Conservation (phyloP, 1,140 invertebrate species). For the Brachionus manjavacas region DNA sequence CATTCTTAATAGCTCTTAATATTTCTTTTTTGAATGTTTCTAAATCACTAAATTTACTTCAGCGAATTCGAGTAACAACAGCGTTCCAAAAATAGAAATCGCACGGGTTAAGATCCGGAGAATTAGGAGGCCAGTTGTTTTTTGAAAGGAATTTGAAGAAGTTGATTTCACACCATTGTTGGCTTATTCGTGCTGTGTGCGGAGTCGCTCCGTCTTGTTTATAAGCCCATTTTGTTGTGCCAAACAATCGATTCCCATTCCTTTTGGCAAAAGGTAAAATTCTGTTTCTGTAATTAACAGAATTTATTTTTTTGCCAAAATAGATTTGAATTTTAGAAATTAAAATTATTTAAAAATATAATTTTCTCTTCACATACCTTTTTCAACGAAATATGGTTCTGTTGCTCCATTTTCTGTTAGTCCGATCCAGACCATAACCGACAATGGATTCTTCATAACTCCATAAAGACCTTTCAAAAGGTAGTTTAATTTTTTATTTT, state of each 20-base stretch:
- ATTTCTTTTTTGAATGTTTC: background rate
- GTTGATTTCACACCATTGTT: conserved; percentile 3
- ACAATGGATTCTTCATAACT: background rate
- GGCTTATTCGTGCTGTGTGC: background rate
- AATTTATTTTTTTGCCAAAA: background rate
- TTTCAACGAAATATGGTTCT: background rate
- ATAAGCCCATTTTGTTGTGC: background rate
- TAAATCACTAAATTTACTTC: background rate
- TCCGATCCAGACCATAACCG: background rate
- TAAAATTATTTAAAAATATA: background rate
- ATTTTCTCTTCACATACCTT: background rate
- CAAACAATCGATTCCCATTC: conserved; percentile 7
- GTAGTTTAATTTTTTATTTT: background rate
- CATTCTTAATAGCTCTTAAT: background rate
- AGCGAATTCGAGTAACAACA: background rate
- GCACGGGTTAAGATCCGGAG: background rate
- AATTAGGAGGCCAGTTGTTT: background rate
- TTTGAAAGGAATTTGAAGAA: background rate
- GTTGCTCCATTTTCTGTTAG: background rate
- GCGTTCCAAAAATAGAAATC: background rate
- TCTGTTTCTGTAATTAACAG: background rate
- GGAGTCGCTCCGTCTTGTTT: background rate
- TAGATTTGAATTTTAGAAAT: background rate
- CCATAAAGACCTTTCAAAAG: background rate
- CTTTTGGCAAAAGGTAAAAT: background rate